Evolutionary conservation across 2,888 invertebrate species (phyloP).

Genomic region (Stenichneumon culpator): DNA sequence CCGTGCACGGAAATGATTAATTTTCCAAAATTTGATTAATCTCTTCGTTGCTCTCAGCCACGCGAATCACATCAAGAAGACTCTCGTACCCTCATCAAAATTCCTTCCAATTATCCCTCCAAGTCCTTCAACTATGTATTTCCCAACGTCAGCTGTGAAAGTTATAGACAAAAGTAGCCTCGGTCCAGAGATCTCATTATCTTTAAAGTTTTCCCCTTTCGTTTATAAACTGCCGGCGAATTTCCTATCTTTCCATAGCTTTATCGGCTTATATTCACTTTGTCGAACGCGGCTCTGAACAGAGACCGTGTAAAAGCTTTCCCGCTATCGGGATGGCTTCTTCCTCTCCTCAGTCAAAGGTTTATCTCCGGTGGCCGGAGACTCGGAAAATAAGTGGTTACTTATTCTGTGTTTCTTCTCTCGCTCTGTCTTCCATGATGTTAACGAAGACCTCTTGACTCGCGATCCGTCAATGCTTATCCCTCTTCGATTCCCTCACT

Average conservation of each 20-base stretch:
- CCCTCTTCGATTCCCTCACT: background rate
- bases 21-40: background rate
- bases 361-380: background rate
- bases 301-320: background rate
- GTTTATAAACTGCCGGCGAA: background rate
- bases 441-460: background rate
- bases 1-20: background rate
- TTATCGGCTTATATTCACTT: background rate
- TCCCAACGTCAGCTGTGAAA: background rate
- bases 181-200: background rate
- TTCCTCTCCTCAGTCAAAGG: background rate
- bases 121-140: background rate
- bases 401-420: background rate
- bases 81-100: too few species aligned
- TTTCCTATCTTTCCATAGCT: background rate
- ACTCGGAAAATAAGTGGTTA: background rate
- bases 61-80: too few species aligned
- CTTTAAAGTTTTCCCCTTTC: background rate
- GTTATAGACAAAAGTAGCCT: background rate
- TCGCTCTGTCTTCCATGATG: background rate
- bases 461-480: background rate
- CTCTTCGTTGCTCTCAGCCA: too few species aligned
- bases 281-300: background rate
- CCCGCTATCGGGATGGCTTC: background rate
- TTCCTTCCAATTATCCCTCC: background rate